phyloP scores from a whole-genome alignment of 2,797 vertebrate species.

The Scolopax bukidnonensis region DNA sequence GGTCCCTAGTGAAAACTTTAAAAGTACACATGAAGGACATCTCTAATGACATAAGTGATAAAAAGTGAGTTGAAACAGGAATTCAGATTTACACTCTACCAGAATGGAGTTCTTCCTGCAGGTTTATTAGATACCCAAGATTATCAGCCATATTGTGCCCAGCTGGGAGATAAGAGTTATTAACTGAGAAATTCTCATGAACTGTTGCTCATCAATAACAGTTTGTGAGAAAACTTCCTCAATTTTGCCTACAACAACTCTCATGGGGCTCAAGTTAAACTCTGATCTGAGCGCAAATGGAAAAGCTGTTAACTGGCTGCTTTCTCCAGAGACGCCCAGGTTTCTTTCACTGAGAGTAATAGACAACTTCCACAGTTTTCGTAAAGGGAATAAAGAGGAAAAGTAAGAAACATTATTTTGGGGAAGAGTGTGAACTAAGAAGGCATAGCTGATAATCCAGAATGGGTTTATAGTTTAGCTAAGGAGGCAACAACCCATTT shows the following conservation, averaged over 20 bases:
- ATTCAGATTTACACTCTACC: conserved; percentile 11
- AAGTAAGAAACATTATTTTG: neutral
- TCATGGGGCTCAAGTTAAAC: neutral
- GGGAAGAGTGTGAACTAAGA: neutral
- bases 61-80: conserved; percentile 9
- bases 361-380: neutral
- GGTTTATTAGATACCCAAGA: conserved; percentile 18
- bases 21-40: neutral
- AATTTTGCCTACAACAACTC: neutral
- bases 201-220: conserved; percentile 8
- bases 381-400: neutral
- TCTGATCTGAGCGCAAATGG: neutral
- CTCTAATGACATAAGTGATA: conserved; percentile 31
- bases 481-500: neutral
- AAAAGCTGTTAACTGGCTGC: neutral
- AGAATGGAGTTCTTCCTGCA: conserved; percentile 17
- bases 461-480: neutral
- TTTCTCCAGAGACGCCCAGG: neutral
- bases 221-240: neutral
- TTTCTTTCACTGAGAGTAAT: neutral
- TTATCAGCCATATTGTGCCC: neutral
- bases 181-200: neutral
- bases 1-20: neutral
- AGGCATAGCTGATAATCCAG: neutral
- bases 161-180: neutral